Percentiles rank a stretch among this genome's conserved stretches.
Conservation (phyloP, 1,140 invertebrate species). For the Geopemphigus sp. region DNA sequence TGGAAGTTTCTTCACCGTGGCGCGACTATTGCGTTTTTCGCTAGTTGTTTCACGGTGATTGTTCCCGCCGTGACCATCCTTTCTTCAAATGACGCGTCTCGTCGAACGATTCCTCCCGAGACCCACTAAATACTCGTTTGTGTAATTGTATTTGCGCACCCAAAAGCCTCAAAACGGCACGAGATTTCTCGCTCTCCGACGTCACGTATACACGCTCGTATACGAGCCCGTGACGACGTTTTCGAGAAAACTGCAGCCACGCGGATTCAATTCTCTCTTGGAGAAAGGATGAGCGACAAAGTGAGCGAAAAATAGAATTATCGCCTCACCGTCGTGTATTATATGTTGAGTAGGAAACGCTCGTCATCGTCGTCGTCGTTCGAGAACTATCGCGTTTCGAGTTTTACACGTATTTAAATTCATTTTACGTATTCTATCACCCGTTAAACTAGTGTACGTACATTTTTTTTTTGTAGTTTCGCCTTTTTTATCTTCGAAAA, state of each 20-base stretch:
- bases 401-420: not conserved
- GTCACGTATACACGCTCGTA: not conserved
- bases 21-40: not conserved
- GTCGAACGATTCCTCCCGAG: not conserved
- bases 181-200: not conserved
- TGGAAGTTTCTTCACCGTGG: not conserved
- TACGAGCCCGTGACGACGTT: not conserved
- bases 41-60: no score
- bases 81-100: not conserved
- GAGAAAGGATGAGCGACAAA: not conserved
- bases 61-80: no score
- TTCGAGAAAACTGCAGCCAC: not conserved
- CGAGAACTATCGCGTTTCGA: not conserved
- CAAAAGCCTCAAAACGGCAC: not conserved
- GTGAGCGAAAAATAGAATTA: not conserved
- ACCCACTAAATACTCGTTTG: no score
- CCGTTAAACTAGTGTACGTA: not conserved
- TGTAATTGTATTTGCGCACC: not conserved
- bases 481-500: not conserved
- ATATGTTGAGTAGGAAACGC: not conserved
- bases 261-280: no score
- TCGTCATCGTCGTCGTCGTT: not conserved
- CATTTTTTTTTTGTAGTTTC: not conserved
- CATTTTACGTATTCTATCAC: not conserved
- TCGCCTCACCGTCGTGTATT: not conserved